Percentiles rank a stretch among this genome's conserved stretches.
Conservation (phyloP, 2,888 invertebrate species). For the Drosophila neutralis region DNA sequence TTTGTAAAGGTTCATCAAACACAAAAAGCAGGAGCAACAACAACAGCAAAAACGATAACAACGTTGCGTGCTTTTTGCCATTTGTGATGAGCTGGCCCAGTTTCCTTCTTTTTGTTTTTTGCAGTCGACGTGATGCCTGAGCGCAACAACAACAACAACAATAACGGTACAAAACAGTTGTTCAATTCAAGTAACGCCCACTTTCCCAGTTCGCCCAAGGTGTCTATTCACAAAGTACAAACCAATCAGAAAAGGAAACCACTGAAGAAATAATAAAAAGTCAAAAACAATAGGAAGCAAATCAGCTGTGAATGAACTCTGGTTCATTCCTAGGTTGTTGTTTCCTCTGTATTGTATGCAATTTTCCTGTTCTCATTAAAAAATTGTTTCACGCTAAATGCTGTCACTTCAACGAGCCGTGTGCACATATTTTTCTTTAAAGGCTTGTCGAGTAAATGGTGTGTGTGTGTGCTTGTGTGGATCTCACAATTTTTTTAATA, state of each 20-base stretch:
- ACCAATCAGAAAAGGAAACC: slow-evolving; percentile 43
- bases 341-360: slow-evolving; percentile 8
- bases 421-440: slow-evolving; percentile 29
- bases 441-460: slow-evolving; percentile 28
- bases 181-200: slow-evolving; percentile 52
- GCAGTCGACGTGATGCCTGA: slow-evolving; percentile 41
- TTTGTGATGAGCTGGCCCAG: slow-evolving; percentile 70
- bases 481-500: slow-evolving; percentile 45
- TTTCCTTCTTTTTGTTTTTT: slow-evolving; percentile 31
- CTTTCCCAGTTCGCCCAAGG: slow-evolving; percentile 41
- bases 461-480: slow-evolving; percentile 5
- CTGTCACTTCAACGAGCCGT: slow-evolving; percentile 55
- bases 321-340: background rate
- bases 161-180: slow-evolving; percentile 38
- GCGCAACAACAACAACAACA: slow-evolving; percentile 54
- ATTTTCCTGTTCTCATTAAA: slow-evolving; percentile 67
- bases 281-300: background rate
- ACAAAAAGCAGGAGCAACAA: slow-evolving; percentile 26
- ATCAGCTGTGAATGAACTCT: slow-evolving; percentile 22
- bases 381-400: slow-evolving; percentile 52
- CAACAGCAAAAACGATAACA: slow-evolving; percentile 3
- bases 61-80: slow-evolving; percentile 68
- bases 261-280: background rate
- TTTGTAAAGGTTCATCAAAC: slow-evolving; percentile 63
- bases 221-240: slow-evolving; percentile 44